These are phyloP conservation scores for Poeciliopsis presidionis DNA, from an alignment of 2,797 vertebrate genomes.

Conservation along the genomic window DNA sequence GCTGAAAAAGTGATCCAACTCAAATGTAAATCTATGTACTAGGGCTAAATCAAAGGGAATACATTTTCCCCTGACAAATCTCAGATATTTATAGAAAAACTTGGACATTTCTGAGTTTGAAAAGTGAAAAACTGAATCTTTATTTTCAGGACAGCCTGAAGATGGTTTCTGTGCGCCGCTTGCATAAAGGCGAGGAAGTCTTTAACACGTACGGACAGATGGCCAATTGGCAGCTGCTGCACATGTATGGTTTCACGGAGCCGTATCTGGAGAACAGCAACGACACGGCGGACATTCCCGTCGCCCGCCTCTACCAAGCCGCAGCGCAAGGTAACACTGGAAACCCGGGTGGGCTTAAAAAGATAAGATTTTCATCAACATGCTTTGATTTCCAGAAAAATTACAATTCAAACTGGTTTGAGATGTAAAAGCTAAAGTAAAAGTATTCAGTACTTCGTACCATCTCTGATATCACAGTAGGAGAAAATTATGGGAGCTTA, in stretches of 20 bases:
- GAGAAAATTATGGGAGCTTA: background rate
- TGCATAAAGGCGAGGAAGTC: constrained; percentile 87
- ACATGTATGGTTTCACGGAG: constrained; percentile 95
- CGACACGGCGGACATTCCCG: constrained; percentile 89
- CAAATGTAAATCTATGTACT: too few species aligned
- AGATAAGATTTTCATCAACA: background rate
- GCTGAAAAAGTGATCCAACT: too few species aligned
- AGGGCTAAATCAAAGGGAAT: too few species aligned
- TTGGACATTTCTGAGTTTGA: too few species aligned
- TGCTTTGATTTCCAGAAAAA: background rate
- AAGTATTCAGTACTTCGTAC: background rate
- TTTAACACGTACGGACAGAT: constrained; percentile 96
- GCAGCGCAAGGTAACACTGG: constrained; percentile 79
- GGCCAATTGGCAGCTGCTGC: constrained; percentile 96
- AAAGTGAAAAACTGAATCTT: too few species aligned
- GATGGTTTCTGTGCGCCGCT: constrained; percentile 86
- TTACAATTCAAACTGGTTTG: background rate
- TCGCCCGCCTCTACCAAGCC: constrained; percentile 80
- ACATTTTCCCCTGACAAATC: too few species aligned
- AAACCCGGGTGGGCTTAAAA: background rate
- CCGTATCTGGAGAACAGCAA: constrained; percentile 85
- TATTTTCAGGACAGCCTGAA: constrained; percentile 83
- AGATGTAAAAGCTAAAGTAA: background rate
- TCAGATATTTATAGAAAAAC: too few species aligned
- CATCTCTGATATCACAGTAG: background rate